Percentiles rank a stretch among this genome's conserved stretches.
These are phyloP conservation scores for Leucophenga maculata DNA, from an alignment of 2,888 invertebrate genomes.

Conservation along the genomic window DNA sequence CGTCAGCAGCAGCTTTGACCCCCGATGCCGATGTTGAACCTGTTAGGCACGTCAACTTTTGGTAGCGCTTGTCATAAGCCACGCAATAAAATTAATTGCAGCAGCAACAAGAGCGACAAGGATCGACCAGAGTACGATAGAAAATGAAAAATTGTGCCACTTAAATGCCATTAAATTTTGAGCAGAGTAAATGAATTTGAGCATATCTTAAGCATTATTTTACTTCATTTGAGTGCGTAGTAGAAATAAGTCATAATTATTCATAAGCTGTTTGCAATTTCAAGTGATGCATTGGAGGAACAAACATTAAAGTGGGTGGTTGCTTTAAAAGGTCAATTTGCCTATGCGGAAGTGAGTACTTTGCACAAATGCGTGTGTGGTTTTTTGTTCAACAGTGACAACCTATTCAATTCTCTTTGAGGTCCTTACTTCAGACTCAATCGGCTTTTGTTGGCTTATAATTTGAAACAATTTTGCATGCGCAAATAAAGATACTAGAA, in stretches of 20 bases:
- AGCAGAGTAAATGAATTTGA: conserved; percentile 15
- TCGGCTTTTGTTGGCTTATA: neutral
- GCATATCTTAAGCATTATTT: conserved; percentile 23
- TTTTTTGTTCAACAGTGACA: neutral
- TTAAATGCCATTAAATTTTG: conserved; percentile 67
- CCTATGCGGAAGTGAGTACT: conserved; percentile 20
- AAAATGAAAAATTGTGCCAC: conserved; percentile 51
- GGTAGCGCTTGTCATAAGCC: conserved; percentile 45
- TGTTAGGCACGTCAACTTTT: conserved; percentile 54
- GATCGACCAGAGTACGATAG: conserved; percentile 21
- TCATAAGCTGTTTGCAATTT: conserved; percentile 49
- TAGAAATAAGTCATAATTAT: conserved; percentile 61
- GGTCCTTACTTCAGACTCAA: neutral
- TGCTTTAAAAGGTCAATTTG: conserved; percentile 43
- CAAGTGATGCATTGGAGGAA: neutral
- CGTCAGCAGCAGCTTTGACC: neutral
- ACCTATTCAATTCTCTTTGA: neutral
- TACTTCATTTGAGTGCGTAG: conserved; percentile 21
- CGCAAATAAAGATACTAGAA: neutral
- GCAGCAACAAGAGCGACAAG: conserved; percentile 18
- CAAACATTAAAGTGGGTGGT: conserved; percentile 22
- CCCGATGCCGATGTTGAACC: conserved; percentile 1
- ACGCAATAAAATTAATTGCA: conserved; percentile 71
- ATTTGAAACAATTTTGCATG: neutral
- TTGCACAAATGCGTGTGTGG: neutral